Conservation (phyloP, 2,797 vertebrate genomes). For the Enteromius thamalakanensis region DNA sequence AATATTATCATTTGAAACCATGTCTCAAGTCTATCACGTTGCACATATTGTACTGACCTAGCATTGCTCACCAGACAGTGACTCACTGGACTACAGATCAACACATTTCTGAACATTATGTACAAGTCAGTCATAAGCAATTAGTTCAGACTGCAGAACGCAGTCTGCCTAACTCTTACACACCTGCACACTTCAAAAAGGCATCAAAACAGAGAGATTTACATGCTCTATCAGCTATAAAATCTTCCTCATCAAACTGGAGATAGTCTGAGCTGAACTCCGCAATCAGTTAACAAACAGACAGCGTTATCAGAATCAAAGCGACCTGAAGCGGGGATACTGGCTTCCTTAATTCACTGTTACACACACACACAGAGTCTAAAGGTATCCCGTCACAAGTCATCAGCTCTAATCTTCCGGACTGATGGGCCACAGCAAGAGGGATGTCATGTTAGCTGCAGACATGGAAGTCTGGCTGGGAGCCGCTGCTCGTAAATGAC, state of each 20-base stretch:
- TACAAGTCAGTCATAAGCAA: background rate
- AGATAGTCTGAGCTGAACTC: background rate
- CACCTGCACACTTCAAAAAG: background rate
- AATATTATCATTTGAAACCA: background rate
- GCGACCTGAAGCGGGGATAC: background rate
- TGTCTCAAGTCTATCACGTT: background rate
- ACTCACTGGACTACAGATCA: constrained; percentile 1
- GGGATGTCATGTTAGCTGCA: constrained; percentile 13
- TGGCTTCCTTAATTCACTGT: constrained; percentile 18
- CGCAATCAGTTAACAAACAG: constrained; percentile 7
- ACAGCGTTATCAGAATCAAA: background rate
- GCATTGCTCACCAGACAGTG: background rate
- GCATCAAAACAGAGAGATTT: background rate
- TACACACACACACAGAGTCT: background rate
- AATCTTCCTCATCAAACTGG: constrained; percentile 12
- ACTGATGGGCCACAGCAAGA: constrained; percentile 36
- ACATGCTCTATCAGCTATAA: constrained; percentile 12
- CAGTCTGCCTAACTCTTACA: background rate
- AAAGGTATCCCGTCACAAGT: constrained; percentile 24
- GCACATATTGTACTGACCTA: background rate
- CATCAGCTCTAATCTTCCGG: constrained; percentile 29
- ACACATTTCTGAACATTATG: constrained; percentile 2
- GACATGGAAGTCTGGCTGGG: constrained; percentile 10
- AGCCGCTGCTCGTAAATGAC: constrained; percentile 10
- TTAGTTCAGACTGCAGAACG: background rate